These are phyloP conservation scores for Drosophila flavopinicola DNA, from an alignment of 2,888 invertebrate genomes.

Conservation along the genomic window DNA sequence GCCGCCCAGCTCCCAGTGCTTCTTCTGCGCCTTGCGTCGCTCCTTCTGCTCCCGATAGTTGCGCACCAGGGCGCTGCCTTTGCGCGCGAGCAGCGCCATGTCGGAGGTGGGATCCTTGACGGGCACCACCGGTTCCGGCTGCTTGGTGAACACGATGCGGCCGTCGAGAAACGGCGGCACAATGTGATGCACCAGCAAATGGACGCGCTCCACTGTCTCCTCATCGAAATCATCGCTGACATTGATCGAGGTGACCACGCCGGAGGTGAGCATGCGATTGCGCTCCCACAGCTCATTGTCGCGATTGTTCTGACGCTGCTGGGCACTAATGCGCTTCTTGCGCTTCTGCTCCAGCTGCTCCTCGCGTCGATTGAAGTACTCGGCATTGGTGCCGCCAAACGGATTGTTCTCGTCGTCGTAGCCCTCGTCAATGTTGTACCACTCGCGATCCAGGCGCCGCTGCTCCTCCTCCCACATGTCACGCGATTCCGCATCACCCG, in stretches of 20 bases:
- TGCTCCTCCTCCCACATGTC: constrained; percentile 96
- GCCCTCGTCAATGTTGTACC: constrained; percentile 98
- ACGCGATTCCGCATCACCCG: constrained; percentile 89
- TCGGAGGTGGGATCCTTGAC: constrained; percentile 97
- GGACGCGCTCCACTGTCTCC: constrained; percentile 96
- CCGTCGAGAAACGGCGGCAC: constrained; percentile 99
- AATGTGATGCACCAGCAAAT: constrained; percentile 98
- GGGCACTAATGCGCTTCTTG: constrained; percentile 96
- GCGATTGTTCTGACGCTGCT: constrained; percentile 97
- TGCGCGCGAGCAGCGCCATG: constrained; percentile 97
- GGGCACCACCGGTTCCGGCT: constrained; percentile 99
- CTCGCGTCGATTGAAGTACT: constrained; percentile 96
- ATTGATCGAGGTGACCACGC: constrained; percentile 95
- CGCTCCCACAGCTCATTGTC: constrained; percentile 99
- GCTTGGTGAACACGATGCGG: constrained; percentile 99
- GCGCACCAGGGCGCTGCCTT: constrained; percentile 95
- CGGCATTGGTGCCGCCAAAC: constrained; percentile 94
- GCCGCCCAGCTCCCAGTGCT: constrained; percentile 99
- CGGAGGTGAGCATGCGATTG: constrained; percentile 97
- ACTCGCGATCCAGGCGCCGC: constrained; percentile 95
- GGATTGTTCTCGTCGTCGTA: constrained; percentile 96
- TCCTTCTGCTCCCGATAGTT: constrained; percentile 98
- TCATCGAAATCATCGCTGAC: constrained; percentile 97
- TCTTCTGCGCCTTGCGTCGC: constrained; percentile 97
- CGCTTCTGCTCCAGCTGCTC: constrained; percentile 95